A percentile compares a stretch with the other conserved stretches of the same genome.
Evolutionary conservation across 2,888 invertebrate species (phyloP).

Genomic region (Synergus japonicus): DNA sequence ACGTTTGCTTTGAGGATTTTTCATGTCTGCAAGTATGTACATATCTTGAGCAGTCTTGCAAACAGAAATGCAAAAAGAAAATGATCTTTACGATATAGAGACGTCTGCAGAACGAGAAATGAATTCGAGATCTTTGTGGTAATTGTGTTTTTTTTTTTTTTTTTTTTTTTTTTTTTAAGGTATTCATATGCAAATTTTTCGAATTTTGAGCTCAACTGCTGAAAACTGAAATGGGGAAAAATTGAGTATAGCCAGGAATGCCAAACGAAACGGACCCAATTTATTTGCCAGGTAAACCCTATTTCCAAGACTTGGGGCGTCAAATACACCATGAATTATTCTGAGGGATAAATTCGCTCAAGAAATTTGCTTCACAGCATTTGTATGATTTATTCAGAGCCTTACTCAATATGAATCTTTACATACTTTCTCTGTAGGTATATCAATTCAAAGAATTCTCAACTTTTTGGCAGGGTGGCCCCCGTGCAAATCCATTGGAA

Average conservation of each 20-base stretch:
- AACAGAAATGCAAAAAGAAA: background rate
- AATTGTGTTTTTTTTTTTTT: no score
- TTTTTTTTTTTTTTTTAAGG: background rate
- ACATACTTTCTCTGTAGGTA: no score
- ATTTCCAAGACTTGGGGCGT: background rate
- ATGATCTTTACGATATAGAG: background rate
- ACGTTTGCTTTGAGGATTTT: conserved; percentile 28
- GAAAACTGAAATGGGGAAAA: background rate
- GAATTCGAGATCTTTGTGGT: background rate
- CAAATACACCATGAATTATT: conserved; percentile 3
- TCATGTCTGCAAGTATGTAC: conserved; percentile 7
- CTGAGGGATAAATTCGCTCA: background rate
- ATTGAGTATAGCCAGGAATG: background rate
- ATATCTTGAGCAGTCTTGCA: conserved; percentile 20
- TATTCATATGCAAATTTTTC: background rate
- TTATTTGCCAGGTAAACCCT: conserved; percentile 13
- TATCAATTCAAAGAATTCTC: background rate
- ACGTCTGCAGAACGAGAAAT: conserved; percentile 4
- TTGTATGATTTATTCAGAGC: conserved; percentile 2
- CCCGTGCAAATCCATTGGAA: background rate
- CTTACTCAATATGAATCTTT: no score
- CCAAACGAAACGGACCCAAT: conserved; percentile 12
- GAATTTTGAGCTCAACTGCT: background rate
- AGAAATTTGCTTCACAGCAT: background rate
- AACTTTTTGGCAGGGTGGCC: no score